Evolutionary conservation across 2,888 invertebrate species (phyloP).

Genomic region (Ichneumoninae sp.): DNA sequence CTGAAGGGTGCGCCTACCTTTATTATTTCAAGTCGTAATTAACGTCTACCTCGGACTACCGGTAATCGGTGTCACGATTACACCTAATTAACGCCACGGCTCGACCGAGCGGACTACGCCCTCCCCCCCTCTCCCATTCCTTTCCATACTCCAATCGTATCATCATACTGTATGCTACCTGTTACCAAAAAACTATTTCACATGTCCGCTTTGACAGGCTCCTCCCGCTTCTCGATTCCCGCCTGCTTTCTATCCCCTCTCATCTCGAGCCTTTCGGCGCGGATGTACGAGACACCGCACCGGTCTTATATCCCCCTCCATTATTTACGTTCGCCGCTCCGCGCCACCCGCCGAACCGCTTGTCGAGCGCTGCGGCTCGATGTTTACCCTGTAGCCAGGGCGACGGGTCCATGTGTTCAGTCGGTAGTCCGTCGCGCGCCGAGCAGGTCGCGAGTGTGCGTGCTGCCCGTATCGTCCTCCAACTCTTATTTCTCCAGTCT

Average conservation of each 20-base stretch:
- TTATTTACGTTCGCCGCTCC: constrained; percentile 28
- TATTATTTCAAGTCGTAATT: background rate
- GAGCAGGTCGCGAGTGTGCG: constrained; percentile 69
- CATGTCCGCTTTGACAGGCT: constrained; percentile 34
- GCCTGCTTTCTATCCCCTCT: constrained; percentile 29
- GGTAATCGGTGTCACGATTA: constrained; percentile 12
- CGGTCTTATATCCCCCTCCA: constrained; percentile 37
- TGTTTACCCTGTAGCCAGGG: constrained; percentile 81
- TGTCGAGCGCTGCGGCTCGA: constrained; percentile 68
- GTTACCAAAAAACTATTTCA: constrained; percentile 1
- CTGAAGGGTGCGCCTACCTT: background rate
- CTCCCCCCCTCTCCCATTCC: no score
- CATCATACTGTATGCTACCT: background rate
- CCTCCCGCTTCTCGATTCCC: constrained; percentile 24
- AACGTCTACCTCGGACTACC: constrained; percentile 9
- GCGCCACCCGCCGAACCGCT: constrained; percentile 41
- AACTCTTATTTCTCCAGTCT: background rate
- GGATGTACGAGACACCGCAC: constrained; percentile 27
- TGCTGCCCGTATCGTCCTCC: constrained; percentile 37
- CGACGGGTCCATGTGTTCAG: constrained; percentile 81
- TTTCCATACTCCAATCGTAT: background rate
- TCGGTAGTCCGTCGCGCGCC: constrained; percentile 77
- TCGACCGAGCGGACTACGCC: constrained; percentile 15
- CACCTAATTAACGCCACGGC: constrained; percentile 4
- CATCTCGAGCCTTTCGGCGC: constrained; percentile 15